Percentiles rank a stretch among this genome's conserved stretches.
These are phyloP conservation scores for Drosophila lacteicornis DNA, from an alignment of 1,140 invertebrate genomes.

Conservation along the genomic window DNA sequence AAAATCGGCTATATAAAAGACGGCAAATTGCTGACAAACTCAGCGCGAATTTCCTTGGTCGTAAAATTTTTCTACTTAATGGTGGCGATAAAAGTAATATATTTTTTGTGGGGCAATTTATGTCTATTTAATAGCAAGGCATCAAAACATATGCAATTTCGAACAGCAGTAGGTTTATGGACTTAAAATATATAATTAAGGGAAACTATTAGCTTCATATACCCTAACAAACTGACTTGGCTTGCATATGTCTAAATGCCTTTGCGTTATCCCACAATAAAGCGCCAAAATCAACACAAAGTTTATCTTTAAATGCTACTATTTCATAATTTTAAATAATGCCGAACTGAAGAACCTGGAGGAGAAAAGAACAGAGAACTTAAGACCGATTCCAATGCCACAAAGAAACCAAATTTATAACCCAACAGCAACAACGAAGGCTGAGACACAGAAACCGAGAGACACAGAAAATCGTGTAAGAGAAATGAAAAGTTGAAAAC, in stretches of 20 bases:
- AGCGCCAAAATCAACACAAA: conserved; percentile 48
- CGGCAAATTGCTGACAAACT: conserved; percentile 20
- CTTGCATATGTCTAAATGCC: too few relatives aligned
- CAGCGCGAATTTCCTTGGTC: conserved; percentile 19
- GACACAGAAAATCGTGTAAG: conserved; percentile 69
- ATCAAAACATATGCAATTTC: conserved; percentile 31
- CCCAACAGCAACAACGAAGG: conserved; percentile 53
- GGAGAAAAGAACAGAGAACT: conserved; percentile 16
- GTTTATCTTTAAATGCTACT: conserved; percentile 68
- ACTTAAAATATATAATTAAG: neutral
- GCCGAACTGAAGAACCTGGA: neutral
- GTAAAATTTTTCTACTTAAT: conserved; percentile 16
- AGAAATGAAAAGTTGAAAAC: conserved; percentile 81
- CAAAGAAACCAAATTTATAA: conserved; percentile 76
- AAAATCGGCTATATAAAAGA: conserved; percentile 26
- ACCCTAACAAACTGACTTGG: neutral
- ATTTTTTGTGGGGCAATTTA: conserved; percentile 37
- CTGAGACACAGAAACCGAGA: conserved; percentile 11
- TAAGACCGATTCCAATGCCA: conserved; percentile 53
- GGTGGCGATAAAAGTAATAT: conserved; percentile 32
- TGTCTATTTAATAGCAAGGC: conserved; percentile 25
- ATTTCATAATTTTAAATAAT: conserved; percentile 77
- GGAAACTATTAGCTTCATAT: neutral
- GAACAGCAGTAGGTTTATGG: conserved; percentile 2
- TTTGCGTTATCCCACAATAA: neutral